A percentile compares a stretch with the other conserved stretches of the same genome.
phyloP scores from a whole-genome alignment of 1,140 invertebrate species.

The Cepaea nemoralis region DNA sequence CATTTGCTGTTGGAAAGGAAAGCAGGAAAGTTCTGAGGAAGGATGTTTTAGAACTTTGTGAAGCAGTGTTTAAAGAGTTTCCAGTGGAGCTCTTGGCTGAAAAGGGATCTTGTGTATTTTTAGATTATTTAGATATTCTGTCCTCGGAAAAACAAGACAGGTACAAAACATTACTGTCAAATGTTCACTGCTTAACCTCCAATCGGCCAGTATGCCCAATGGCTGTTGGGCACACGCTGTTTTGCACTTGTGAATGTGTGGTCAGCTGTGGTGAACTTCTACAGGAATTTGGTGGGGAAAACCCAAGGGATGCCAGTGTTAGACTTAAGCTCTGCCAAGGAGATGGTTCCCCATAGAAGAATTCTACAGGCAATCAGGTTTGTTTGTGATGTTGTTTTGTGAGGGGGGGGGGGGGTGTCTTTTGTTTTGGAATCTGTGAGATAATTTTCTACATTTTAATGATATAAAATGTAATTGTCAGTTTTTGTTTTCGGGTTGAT shows the following conservation, averaged over 20 bases:
- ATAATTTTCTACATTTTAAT: too few species aligned
- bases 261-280: conserved; percentile 69
- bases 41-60: conserved; percentile 62
- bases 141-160: conserved; percentile 63
- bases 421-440: too few species aligned
- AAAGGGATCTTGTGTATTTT: conserved; percentile 64
- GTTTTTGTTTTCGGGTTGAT: too few species aligned
- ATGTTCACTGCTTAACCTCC: conserved; percentile 69
- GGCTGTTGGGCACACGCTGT: conserved; percentile 66
- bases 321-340: conserved; percentile 26
- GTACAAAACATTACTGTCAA: conserved; percentile 67
- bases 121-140: conserved; percentile 69
- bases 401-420: too few species aligned
- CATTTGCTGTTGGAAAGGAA: conserved; percentile 66
- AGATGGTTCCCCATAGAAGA: conserved; percentile 53
- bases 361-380: conserved; percentile 63
- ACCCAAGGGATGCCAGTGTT: conserved; percentile 43
- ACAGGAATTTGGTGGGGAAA: conserved; percentile 56
- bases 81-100: conserved; percentile 63
- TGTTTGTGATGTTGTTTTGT: too few species aligned
- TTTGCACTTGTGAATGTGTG: conserved; percentile 70
- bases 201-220: conserved; percentile 70
- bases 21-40: conserved; percentile 57
- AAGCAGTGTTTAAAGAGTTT: conserved; percentile 70
- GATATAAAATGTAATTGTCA: too few species aligned